phyloP scores from a whole-genome alignment of 1,140 invertebrate genomes.

The Drosophila seguyi region DNA sequence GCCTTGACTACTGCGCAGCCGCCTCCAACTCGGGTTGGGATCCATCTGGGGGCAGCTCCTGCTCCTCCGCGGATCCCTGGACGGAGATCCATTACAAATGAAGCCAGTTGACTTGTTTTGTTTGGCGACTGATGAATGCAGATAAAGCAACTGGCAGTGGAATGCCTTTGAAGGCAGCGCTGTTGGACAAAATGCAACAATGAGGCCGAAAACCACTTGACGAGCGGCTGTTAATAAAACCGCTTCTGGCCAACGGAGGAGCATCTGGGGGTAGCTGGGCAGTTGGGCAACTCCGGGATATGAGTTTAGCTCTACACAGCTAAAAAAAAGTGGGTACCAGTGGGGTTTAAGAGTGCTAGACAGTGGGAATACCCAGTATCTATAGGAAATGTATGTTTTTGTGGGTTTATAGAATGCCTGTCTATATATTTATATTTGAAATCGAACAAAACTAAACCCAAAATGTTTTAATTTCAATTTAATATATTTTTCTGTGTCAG shows the following conservation, averaged over 20 bases:
- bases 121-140: slow-evolving; percentile 80
- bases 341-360: no score
- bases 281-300: not conserved
- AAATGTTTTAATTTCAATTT: no score
- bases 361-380: no score
- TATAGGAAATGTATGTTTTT: no score
- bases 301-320: not conserved
- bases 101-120: slow-evolving; percentile 67
- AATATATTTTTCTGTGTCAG: no score
- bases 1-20: slow-evolving; percentile 72
- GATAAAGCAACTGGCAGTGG: slow-evolving; percentile 65
- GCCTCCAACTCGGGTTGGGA: slow-evolving; percentile 55
- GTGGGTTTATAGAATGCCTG: no score
- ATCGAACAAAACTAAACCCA: no score
- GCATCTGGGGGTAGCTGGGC: not conserved
- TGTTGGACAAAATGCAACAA: slow-evolving; percentile 78
- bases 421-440: no score
- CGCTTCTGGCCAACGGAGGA: slow-evolving; percentile 33
- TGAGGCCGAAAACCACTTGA: slow-evolving; percentile 65
- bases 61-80: slow-evolving; percentile 1
- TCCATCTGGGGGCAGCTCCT: slow-evolving; percentile 1
- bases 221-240: slow-evolving; percentile 65
- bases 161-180: slow-evolving; percentile 74
- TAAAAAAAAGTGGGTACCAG: not conserved
- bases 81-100: slow-evolving; percentile 67